phyloP scores from a whole-genome alignment of 2,113 vertebrate species.

The Lepidothrix coronata region DNA sequence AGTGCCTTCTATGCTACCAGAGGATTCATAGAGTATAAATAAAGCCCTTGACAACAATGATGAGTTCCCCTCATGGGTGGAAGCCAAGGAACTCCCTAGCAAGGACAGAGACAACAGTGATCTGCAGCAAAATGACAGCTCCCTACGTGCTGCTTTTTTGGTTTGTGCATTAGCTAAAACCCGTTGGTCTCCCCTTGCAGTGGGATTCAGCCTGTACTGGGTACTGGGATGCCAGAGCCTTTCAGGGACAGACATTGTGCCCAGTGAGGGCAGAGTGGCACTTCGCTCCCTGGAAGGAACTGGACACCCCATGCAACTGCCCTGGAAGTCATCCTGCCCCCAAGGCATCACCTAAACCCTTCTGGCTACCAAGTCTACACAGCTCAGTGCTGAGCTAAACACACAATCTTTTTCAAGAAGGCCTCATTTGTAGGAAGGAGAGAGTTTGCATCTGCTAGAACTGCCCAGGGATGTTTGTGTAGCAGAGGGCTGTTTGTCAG shows the following conservation, averaged over 20 bases:
- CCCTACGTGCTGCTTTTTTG: neutral
- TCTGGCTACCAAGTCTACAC: neutral
- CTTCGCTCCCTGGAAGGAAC: neutral
- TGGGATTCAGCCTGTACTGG: neutral
- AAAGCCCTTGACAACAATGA: neutral
- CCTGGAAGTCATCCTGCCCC: neutral
- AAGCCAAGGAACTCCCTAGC: neutral
- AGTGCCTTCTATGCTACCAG: neutral
- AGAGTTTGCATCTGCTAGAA: neutral
- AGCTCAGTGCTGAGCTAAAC: neutral
- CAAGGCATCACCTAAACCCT: neutral
- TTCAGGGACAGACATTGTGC: neutral
- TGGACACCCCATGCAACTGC: rapidly evolving
- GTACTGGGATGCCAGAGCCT: neutral
- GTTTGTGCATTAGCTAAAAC: neutral
- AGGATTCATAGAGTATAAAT: neutral
- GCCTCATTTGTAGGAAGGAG: neutral
- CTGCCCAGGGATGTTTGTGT: neutral
- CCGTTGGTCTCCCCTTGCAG: rapidly evolving
- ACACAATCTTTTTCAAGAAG: neutral
- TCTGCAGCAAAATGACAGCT: neutral
- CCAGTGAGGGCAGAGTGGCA: neutral
- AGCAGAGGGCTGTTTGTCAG: neutral
- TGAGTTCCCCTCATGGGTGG: neutral
- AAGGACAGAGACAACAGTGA: neutral